Evolutionary conservation across 2,888 invertebrate species (phyloP).

Genomic region (Epicampocera succincta): DNA sequence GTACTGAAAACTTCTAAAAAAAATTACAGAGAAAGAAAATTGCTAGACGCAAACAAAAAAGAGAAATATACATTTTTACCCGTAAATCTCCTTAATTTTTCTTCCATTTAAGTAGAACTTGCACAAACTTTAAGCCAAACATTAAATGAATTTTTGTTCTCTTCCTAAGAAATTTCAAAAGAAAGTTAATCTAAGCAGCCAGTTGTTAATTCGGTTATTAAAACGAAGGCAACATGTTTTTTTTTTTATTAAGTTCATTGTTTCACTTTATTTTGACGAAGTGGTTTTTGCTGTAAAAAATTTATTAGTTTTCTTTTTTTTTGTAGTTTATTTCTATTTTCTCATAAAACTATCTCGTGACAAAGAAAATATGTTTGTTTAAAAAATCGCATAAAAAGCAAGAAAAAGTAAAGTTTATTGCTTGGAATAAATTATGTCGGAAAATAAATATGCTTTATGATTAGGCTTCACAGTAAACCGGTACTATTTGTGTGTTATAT

Average conservation of each 20-base stretch:
- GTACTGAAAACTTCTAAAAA: too few species aligned
- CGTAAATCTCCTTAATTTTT: too few species aligned
- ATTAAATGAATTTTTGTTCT: background rate
- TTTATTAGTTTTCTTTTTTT: slow-evolving; percentile 20
- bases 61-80: too few species aligned
- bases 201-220: background rate
- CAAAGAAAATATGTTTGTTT: slow-evolving; percentile 28
- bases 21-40: too few species aligned
- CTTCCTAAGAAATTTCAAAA: slow-evolving; percentile 14
- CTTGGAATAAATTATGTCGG: slow-evolving; percentile 1
- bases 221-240: background rate
- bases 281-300: background rate
- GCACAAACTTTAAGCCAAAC: too few species aligned
- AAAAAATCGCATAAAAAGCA: slow-evolving; percentile 3
- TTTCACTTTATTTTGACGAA: slow-evolving; percentile 3
- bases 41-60: too few species aligned
- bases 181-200: slow-evolving; percentile 25
- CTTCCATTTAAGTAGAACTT: too few species aligned
- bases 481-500: too few species aligned
- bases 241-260: slow-evolving; percentile 24
- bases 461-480: too few species aligned
- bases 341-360: slow-evolving; percentile 43
- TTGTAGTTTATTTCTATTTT: slow-evolving; percentile 8
- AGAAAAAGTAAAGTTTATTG: slow-evolving; percentile 20
- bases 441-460: too few species aligned